phyloP scores from a whole-genome alignment of 2,113 vertebrate species.

The Elachura formosa region DNA sequence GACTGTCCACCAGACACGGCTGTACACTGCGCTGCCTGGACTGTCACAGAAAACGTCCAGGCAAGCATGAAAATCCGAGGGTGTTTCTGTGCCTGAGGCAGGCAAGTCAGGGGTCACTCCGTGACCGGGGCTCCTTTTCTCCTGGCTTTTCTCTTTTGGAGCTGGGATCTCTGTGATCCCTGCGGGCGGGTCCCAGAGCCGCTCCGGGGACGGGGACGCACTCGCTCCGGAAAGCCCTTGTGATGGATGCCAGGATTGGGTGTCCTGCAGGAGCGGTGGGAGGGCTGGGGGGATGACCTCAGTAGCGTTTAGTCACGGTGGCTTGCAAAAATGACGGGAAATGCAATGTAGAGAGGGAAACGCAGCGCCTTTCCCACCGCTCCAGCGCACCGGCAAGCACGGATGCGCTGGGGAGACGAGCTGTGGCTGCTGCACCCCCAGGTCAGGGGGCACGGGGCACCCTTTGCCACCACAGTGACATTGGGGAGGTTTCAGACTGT shows the following conservation, averaged over 20 bases:
- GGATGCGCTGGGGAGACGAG: neutral
- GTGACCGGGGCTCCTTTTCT: neutral
- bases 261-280: neutral
- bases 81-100: neutral
- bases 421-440: neutral
- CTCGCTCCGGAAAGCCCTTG: neutral
- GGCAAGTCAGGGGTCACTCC: neutral
- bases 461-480: neutral
- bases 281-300: neutral
- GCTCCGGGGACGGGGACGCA: accelerated
- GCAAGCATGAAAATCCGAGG: neutral
- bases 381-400: neutral
- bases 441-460: accelerated
- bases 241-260: neutral
- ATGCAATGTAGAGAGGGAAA: neutral
- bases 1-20: neutral
- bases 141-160: neutral
- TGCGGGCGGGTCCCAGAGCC: neutral
- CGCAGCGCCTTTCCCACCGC: neutral
- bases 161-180: neutral
- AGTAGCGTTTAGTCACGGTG: neutral
- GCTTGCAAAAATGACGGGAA: neutral
- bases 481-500: accelerated
- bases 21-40: accelerated
- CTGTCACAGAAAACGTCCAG: neutral